A percentile compares a stretch with the other conserved stretches of the same genome.
Conservation (phyloP, 2,113 vertebrate genomes). For the Tupaia tana region DNA sequence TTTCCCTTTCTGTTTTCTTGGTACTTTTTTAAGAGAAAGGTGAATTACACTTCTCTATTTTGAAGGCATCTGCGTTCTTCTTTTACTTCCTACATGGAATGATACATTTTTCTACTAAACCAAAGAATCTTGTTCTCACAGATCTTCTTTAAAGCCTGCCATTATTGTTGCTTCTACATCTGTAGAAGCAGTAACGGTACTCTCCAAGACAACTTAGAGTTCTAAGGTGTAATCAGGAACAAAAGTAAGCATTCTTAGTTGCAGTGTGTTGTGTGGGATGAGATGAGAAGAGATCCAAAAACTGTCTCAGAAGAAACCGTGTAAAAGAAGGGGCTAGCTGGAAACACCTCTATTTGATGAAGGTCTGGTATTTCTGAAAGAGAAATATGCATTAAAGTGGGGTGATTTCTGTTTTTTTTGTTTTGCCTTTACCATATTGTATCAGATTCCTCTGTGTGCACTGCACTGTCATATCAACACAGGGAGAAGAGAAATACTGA, state of each 20-base stretch:
- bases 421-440: background rate
- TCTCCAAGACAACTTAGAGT: background rate
- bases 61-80: background rate
- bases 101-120: background rate
- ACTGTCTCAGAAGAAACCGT: too few species aligned
- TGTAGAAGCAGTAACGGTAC: background rate
- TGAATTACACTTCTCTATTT: background rate
- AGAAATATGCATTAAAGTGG: background rate
- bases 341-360: background rate
- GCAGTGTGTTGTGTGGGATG: too few species aligned
- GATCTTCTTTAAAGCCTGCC: fast-evolving
- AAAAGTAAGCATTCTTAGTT: too few species aligned
- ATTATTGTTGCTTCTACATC: background rate
- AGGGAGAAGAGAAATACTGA: background rate
- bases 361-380: background rate
- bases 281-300: too few species aligned
- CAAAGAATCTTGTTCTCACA: background rate
- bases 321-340: background rate
- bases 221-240: background rate
- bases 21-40: background rate
- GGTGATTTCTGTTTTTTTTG: too few species aligned
- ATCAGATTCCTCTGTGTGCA: background rate
- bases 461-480: too few species aligned
- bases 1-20: background rate
- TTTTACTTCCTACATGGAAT: background rate